Base-by-base conservation (phyloP, 2,888 invertebrate species). In the Microctonus brassicae region DNA sequence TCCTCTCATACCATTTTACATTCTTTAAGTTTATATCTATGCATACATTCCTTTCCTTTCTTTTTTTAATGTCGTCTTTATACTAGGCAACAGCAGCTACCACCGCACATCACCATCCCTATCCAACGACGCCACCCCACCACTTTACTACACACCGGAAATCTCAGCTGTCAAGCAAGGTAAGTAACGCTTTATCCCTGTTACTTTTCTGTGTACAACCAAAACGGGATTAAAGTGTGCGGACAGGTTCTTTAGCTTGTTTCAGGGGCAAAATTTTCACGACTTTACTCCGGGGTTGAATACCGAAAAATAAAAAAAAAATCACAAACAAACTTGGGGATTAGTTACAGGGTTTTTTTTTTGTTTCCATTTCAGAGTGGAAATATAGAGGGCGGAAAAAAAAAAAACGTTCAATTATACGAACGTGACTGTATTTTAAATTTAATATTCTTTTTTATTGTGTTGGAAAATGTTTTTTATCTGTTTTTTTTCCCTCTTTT, bases 101-200 rank as follows among this genome's bases (percentile, higher is more conserved):
- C n/a, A n/a, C n/a, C n/a, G n/a, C n/a, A n/a, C n/a, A n/a, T n/a
- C n/a, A n/a, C n/a, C n/a, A n/a, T 39, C 13, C 11, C 6, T 6
- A 33, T n/a, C n/a, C 47, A 47, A 47, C 47, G 4, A 7, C 17
- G 17, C 17, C 47, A 20, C 17, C 36, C n/a, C 39, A 20, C 22
- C 7, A 55, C 66, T 52, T 33, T 65, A 39, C 47, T 39, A 36
- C 67, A 52, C 55, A 55, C 17, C 58, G 42, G 55, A 36, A 62
- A 68, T 64, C 62, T 60, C 63, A 39, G 63, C 60, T 42, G 70
- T 65, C 72, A 39, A 36, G 68, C 53, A 76, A 71, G 62, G 71
- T 76, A 73, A 75, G 75, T 76, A 76, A 72, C 62, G 64, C 42
- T 47, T 57, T 13, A 58, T 60, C 58, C 33, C 22, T 60, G 24